Conservation (phyloP, 2,888 invertebrate species). For the Caenorhabditis sp. region DNA sequence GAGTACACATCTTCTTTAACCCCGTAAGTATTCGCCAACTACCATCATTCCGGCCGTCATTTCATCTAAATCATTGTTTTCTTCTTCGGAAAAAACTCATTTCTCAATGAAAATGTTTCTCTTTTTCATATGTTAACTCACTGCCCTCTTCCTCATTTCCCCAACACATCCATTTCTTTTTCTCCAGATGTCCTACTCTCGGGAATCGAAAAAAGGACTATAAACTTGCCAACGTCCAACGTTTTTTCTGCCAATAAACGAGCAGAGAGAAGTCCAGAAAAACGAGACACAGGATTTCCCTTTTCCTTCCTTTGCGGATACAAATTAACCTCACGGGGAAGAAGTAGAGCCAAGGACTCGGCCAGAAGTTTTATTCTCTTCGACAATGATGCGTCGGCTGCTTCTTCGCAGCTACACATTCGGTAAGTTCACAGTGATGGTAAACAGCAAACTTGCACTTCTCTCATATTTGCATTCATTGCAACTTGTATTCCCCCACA, state of each 20-base stretch:
- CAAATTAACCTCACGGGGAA: not conserved
- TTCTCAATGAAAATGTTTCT: constrained; percentile 17
- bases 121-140: not conserved
- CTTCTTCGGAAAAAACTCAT: not conserved
- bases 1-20: constrained; percentile 18
- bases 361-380: not conserved
- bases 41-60: constrained; percentile 30
- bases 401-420: constrained; percentile 56
- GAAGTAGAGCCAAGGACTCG: not conserved
- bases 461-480: not conserved
- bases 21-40: constrained; percentile 31
- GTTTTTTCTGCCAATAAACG: constrained; percentile 35
- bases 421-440: constrained; percentile 35
- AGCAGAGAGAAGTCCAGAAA: not conserved
- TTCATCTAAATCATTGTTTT: not conserved
- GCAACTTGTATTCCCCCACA: not conserved
- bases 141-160: constrained; percentile 1
- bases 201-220: constrained; percentile 37
- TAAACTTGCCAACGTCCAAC: constrained; percentile 11
- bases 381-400: constrained; percentile 49
- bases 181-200: constrained; percentile 54
- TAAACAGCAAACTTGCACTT: not conserved
- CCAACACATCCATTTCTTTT: constrained; percentile 3
- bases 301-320: not conserved
- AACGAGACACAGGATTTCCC: not conserved